Percentiles rank a stretch among this genome's conserved stretches.
Conservation (phyloP, 2,888 invertebrate genomes). For the Cotesia congregata region DNA sequence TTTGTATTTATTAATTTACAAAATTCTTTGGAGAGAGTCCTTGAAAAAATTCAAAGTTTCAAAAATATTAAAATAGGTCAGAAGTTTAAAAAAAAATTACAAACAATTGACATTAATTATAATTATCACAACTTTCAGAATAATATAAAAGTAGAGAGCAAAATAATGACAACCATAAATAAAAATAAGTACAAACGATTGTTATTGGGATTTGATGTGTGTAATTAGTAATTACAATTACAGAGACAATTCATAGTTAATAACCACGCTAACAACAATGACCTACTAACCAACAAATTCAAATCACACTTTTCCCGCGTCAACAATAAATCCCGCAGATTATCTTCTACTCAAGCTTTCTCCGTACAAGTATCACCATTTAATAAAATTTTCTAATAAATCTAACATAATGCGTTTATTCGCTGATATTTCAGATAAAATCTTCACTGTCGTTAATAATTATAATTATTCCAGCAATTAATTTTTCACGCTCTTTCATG, state of each 20-base stretch:
- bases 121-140: too few species aligned
- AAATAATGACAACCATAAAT: neutral
- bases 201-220: neutral
- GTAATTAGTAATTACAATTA: neutral
- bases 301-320: slow-evolving; percentile 27
- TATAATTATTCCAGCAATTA: too few species aligned
- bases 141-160: neutral
- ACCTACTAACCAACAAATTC: slow-evolving; percentile 51
- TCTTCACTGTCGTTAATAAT: too few species aligned
- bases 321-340: slow-evolving; percentile 40
- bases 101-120: too few species aligned
- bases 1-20: too few species aligned
- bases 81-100: too few species aligned
- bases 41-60: too few species aligned
- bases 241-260: slow-evolving; percentile 30
- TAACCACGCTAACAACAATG: slow-evolving; percentile 42
- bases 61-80: too few species aligned
- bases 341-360: slow-evolving; percentile 44
- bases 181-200: neutral
- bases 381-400: neutral
- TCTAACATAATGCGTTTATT: neutral
- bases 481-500: too few species aligned
- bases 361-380: slow-evolving; percentile 32
- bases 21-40: too few species aligned
- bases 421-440: neutral